phyloP scores from a whole-genome alignment of 2,113 vertebrate species.

The Thryonomys swinderianus region DNA sequence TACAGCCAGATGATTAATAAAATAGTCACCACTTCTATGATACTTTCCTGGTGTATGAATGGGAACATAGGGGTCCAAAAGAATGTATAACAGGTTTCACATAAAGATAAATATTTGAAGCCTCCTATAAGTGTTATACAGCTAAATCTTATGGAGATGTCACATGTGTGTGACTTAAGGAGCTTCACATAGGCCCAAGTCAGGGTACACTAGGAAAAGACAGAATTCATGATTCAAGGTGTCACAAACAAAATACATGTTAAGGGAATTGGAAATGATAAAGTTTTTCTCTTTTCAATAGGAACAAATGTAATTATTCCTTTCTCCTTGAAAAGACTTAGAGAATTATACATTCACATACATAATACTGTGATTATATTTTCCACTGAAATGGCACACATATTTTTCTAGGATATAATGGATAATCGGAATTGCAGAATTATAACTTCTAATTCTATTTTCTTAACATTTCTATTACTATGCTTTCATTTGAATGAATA shows the following conservation, averaged over 20 bases:
- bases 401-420: conserved; percentile 42
- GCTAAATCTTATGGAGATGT: background rate
- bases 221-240: background rate
- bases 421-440: conserved; percentile 33
- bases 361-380: background rate
- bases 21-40: no score
- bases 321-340: background rate
- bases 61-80: conserved; percentile 2
- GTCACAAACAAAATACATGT: background rate
- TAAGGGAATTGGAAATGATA: background rate
- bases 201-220: conserved; percentile 21
- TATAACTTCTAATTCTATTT: conserved; percentile 18
- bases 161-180: background rate
- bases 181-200: background rate
- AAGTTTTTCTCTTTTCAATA: background rate
- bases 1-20: no score
- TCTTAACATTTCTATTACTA: conserved; percentile 21
- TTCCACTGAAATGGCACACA: conserved; percentile 6
- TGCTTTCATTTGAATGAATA: background rate
- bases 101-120: conserved; percentile 37
- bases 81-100: background rate
- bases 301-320: background rate
- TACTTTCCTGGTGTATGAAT: no score
- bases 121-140: background rate
- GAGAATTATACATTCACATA: background rate